Base-by-base conservation (phyloP, 2,888 invertebrate genomes). In the Camponotus fellah region DNA sequence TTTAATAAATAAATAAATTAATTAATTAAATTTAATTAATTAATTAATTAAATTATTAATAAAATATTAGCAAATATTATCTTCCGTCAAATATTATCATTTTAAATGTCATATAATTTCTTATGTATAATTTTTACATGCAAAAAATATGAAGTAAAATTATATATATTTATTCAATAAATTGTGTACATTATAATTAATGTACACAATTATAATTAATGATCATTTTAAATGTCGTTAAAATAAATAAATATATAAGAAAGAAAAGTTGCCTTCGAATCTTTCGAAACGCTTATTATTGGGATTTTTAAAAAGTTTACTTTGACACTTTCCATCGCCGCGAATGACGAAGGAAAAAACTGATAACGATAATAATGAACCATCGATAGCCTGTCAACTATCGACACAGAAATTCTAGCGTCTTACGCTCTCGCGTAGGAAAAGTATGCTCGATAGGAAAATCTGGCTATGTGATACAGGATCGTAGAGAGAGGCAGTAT, bases 401-500 rank as follows among this genome's bases (percentile, higher is more conserved):
- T 0, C 34, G 60, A 14, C 32, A 43, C 21, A 21, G 46, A 79
- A 71, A 79, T 69, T 79, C 43, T 60, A 60, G n/a, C 43, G 58
- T 60, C 34, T 71, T 49, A 68, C 17, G 32, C 49, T 32, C 49
- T 37, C 56, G 56, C n/a, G 46, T 34, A 40, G 21, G 26, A 58
- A 69, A 79, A 79, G 74, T 79, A 79, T n/a, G 74, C 56, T 60
- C 12, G 37, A 46, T 60, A 60, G 74, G 26, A 58, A 72, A 79
- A 79, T 79, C 79, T 79, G 74, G 34, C 46, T 79, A 72, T 46
- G 79, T 71, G 60, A 79, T 71, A 72, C 60, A 46, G 56, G 74
- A 79, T 71, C 60, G 46, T 12, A 43, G 43, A 58, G 56, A 79
- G 21, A 72, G 46, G 21, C 43, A 17, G 43, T 72, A 58, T 71